A percentile compares a stretch with the other conserved stretches of the same genome.
These are phyloP conservation scores for Porites cylindrica DNA, from an alignment of 92 coral and sea anemone species.

Conservation along the genomic window DNA sequence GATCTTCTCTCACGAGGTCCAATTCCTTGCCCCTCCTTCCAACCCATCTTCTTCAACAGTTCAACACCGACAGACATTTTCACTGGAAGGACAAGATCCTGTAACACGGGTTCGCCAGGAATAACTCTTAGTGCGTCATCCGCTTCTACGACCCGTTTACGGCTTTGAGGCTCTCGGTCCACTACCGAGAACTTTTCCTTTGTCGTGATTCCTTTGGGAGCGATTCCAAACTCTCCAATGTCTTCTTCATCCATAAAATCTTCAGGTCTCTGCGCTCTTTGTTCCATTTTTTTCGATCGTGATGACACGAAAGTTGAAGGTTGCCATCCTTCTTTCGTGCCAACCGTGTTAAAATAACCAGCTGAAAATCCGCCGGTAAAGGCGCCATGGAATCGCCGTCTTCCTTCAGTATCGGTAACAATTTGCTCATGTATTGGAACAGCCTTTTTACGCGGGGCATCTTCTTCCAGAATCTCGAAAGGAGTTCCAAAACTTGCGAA, in stretches of 20 bases:
- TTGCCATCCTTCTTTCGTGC: slow-evolving; percentile 97
- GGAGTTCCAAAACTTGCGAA: slow-evolving; percentile 90
- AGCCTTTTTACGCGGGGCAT: slow-evolving; percentile 96
- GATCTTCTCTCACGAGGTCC: slow-evolving; percentile 91
- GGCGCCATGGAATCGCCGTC: slow-evolving; percentile 99
- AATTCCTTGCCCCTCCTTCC: slow-evolving; percentile 99
- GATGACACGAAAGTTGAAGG: slow-evolving; percentile 94
- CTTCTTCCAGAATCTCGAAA: slow-evolving; percentile 86
- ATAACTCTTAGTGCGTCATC: slow-evolving; percentile 32
- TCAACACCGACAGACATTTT: slow-evolving; percentile 88
- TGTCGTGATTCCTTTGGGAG: slow-evolving; percentile 88
- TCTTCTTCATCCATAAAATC: slow-evolving; percentile 99
- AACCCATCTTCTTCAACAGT: slow-evolving; percentile 95
- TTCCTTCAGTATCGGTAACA: slow-evolving; percentile 92
- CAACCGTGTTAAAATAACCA: slow-evolving; percentile 98
- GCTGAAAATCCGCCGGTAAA: slow-evolving; percentile 99
- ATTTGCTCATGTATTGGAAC: slow-evolving; percentile 96
- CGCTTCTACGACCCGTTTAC: slow-evolving; percentile 21
- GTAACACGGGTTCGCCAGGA: slow-evolving; percentile 67
- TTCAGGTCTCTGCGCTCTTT: slow-evolving; percentile 87
- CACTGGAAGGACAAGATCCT: slow-evolving; percentile 90
- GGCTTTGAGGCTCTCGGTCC: slow-evolving; percentile 45
- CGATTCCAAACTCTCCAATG: slow-evolving; percentile 95
- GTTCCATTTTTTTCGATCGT: slow-evolving; percentile 78
- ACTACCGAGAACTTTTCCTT: slow-evolving; percentile 79